Evolutionary conservation across 2,113 vertebrate species (phyloP).

Genomic region (Accipiter cooperii): DNA sequence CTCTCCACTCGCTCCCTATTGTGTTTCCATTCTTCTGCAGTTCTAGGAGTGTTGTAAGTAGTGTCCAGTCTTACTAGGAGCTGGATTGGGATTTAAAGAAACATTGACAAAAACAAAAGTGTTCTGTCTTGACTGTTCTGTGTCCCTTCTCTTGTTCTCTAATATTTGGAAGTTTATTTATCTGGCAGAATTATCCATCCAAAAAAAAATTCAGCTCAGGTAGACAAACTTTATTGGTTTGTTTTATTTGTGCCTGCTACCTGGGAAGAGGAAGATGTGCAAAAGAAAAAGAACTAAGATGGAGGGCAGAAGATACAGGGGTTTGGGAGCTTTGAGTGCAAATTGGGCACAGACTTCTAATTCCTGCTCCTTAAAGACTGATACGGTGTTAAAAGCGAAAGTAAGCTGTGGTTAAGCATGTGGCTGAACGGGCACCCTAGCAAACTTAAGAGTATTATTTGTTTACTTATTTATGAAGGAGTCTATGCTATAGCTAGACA

Average conservation of each 20-base stretch:
- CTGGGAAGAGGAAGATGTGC: constrained; percentile 6
- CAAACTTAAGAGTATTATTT: constrained; percentile 44
- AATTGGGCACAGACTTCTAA: not conserved
- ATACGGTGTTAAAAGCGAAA: not conserved
- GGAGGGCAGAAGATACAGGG: not conserved
- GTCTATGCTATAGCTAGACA: constrained; percentile 40
- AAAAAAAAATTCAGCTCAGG: constrained; percentile 18
- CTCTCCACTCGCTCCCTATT: constrained; percentile 59
- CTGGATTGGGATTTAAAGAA: constrained; percentile 66
- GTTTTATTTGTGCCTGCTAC: constrained; percentile 44
- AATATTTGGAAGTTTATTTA: constrained; percentile 46
- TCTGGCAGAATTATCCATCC: constrained; percentile 26
- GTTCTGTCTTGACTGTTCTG: constrained; percentile 69
- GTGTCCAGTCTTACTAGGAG: constrained; percentile 71
- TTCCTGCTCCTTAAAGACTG: not conserved
- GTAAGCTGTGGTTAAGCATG: not conserved
- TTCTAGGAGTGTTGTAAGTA: constrained; percentile 70
- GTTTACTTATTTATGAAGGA: constrained; percentile 62
- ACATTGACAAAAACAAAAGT: constrained; percentile 61
- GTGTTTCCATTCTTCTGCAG: constrained; percentile 67
- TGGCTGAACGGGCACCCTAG: constrained; percentile 4
- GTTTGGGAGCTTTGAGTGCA: not conserved
- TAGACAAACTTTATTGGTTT: not conserved
- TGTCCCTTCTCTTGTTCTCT: constrained; percentile 66
- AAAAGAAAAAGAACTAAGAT: not conserved